Conservation (phyloP, 2,113 vertebrate species). For the Chrysemys picta region DNA sequence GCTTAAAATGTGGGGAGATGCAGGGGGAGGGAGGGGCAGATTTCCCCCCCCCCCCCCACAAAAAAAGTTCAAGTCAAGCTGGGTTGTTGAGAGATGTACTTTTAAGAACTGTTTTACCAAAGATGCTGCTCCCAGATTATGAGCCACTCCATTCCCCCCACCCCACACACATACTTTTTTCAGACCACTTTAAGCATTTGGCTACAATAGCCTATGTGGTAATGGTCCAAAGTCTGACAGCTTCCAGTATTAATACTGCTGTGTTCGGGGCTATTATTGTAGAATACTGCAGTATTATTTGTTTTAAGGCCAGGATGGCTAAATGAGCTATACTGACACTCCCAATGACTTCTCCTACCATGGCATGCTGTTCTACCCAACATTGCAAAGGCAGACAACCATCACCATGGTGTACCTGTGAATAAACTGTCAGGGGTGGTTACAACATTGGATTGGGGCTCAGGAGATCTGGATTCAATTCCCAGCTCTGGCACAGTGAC, state of each 20-base stretch:
- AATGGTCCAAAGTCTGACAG: neutral
- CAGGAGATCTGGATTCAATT: neutral
- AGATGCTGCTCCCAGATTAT: neutral
- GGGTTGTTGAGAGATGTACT: neutral
- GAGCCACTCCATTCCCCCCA: too few species aligned
- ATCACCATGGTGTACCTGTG: neutral
- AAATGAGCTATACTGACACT: neutral
- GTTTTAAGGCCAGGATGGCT: neutral
- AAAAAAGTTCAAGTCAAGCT: neutral
- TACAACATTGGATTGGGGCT: too few species aligned
- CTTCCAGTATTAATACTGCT: neutral
- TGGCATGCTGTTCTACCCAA: too few species aligned
- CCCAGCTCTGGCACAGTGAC: neutral
- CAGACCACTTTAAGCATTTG: too few species aligned
- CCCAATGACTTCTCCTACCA: neutral
- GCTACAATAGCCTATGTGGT: neutral
- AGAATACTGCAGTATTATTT: neutral
- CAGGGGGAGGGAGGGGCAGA: too few species aligned
- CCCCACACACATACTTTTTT: too few species aligned
- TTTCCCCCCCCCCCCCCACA: fast-evolving
- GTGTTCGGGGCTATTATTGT: neutral
- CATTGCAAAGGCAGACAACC: neutral
- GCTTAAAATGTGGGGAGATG: neutral
- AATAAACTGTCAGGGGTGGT: neutral
- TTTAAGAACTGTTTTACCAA: neutral